Evolutionary conservation across 2,113 vertebrate species (phyloP).

Genomic region (Planiliza haematocheilus): DNA sequence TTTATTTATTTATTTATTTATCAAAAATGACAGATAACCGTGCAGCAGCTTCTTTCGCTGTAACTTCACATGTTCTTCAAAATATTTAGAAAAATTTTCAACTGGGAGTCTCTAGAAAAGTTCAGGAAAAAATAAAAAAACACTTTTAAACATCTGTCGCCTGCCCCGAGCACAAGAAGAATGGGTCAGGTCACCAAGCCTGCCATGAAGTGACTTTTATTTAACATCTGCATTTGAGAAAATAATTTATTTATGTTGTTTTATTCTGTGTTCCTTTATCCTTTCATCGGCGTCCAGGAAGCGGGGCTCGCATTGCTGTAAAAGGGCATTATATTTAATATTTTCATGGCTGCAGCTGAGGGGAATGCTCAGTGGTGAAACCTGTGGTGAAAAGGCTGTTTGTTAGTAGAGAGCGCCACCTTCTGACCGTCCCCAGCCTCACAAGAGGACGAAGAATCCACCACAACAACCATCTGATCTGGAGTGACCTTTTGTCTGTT

Average conservation of each 20-base stretch:
- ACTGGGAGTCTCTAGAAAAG: no score
- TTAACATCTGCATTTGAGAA: constrained; percentile 66
- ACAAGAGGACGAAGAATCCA: no score
- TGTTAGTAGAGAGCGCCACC: constrained; percentile 80
- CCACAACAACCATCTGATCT: no score
- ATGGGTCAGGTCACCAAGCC: constrained; percentile 62
- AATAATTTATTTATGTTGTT: constrained; percentile 67
- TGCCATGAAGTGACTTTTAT: constrained; percentile 72
- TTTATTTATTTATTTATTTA: neutral
- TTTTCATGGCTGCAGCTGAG: constrained; percentile 56
- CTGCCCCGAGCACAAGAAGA: constrained; percentile 56
- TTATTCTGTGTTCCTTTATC: constrained; percentile 41
- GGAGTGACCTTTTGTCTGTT: no score
- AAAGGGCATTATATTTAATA: constrained; percentile 46
- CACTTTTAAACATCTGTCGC: constrained; percentile 60
- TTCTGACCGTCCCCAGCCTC: constrained; percentile 43
- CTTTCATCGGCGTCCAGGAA: constrained; percentile 77
- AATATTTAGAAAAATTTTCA: no score
- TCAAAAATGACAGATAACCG: constrained; percentile 7
- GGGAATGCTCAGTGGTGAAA: constrained; percentile 17
- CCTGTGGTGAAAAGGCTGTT: constrained; percentile 35
- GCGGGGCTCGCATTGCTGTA: constrained; percentile 60
- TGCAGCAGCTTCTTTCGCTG: constrained; percentile 18
- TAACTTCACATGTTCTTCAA: no score
- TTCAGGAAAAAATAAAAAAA: constrained; percentile 44